Evolutionary conservation across 1,140 invertebrate genomes (phyloP).

Genomic region (Homalodisca vitripennis): DNA sequence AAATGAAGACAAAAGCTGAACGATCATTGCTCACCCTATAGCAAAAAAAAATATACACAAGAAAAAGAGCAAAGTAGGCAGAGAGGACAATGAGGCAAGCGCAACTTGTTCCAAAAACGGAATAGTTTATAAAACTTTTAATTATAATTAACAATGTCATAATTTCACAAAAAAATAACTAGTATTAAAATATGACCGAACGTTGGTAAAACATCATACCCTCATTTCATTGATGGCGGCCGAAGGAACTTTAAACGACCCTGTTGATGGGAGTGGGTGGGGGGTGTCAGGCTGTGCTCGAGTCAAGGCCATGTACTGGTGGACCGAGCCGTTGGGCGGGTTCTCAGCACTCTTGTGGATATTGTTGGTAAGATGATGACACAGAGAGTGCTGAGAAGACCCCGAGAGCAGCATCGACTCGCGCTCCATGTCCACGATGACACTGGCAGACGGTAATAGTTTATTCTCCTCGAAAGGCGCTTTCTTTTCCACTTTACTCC

Average conservation of each 20-base stretch:
- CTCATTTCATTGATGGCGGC: slow-evolving; percentile 12
- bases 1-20: too few relatives aligned
- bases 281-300: background rate
- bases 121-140: too few relatives aligned
- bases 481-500: slow-evolving; percentile 57
- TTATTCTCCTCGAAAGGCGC: slow-evolving; percentile 38
- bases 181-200: too few relatives aligned
- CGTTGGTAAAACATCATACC: slow-evolving; percentile 30
- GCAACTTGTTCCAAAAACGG: too few relatives aligned
- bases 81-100: too few relatives aligned
- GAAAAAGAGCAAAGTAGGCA: too few relatives aligned
- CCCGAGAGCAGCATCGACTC: background rate
- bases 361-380: slow-evolving; percentile 2
- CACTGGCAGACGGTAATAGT: slow-evolving; percentile 13
- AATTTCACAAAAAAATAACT: too few relatives aligned
- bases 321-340: background rate
- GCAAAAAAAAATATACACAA: too few relatives aligned
- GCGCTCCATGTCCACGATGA: slow-evolving; percentile 33
- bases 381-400: slow-evolving; percentile 17
- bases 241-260: slow-evolving; percentile 7
- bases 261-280: background rate
- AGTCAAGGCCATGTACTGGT: background rate
- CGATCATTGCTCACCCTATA: too few relatives aligned
- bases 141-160: too few relatives aligned
- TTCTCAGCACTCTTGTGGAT: slow-evolving; percentile 30